Base-by-base conservation (phyloP, 2,888 invertebrate species). In the Sycophila texana region DNA sequence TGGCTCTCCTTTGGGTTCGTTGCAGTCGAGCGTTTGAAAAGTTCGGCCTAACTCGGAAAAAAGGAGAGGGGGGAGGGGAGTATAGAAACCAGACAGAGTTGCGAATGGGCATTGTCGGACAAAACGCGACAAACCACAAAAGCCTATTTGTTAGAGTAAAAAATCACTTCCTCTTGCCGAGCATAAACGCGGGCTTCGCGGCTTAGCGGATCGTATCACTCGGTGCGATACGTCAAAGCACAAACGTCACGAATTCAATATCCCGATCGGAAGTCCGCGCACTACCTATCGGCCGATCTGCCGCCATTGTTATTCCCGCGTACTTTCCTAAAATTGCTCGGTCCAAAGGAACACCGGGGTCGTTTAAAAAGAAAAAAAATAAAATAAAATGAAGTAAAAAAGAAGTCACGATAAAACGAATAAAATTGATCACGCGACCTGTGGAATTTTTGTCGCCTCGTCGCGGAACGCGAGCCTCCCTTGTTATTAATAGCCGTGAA, bases 161-260 rank as follows among this genome's bases (percentile, higher is more conserved):
- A 89, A 89, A 88, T 88, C 84, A 85, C 85, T 89, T 89, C 88
- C 89, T 86, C 84, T 80, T 77, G 16, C 30, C 81, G 73, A 78
- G 82, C 76, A 79, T 83, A 83, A 83, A 84, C 81, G 80, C 80
- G 79, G 16, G 14, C 22, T 16, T 5, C 72, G 70, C 77, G 78
- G 75, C 82, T 84, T 82, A 83, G 79, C 83, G 84, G 84, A 86
- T 87, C 86, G 84, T 85, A 88, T 87, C 87, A 84, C 83, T 18
- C 26, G 58, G 47, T 4, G 71, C 85, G 85, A 86, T 87, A 86
- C 86, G 87, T 88, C 88, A 88, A 89, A 89, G 88, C 87, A 86
- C 88, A 88, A 89, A 88, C 85, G 88, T 89, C 88, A 88, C 88
- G 88, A 89, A 89, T 90, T 89, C 89, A 89, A 89, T 90, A 90